Evolutionary conservation across 2,797 vertebrate genomes (phyloP).

Genomic region (Crenichthys baileyi): DNA sequence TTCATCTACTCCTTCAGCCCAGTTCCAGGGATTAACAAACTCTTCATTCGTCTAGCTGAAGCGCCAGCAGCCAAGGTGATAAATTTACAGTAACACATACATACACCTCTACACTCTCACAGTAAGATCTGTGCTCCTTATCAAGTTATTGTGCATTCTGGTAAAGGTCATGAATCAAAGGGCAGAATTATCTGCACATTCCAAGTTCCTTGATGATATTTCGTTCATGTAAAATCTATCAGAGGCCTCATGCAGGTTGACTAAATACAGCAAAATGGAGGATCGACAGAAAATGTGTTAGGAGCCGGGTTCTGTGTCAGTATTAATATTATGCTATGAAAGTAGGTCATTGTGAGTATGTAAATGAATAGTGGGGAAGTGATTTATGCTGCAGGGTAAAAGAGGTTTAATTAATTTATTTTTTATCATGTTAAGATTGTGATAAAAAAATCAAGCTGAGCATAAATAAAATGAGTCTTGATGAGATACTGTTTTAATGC

Average conservation of each 20-base stretch:
- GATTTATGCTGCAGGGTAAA: too few relatives aligned
- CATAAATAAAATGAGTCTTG: too few relatives aligned
- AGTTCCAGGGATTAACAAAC: conserved; percentile 88
- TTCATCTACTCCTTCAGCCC: conserved; percentile 99
- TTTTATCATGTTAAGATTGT: too few relatives aligned
- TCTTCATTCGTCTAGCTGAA: conserved; percentile 92
- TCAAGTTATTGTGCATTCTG: not conserved
- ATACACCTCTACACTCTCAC: not conserved
- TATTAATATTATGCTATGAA: too few relatives aligned
- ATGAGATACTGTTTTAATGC: too few relatives aligned
- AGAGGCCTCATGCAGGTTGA: not conserved
- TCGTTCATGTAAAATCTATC: not conserved
- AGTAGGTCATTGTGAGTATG: too few relatives aligned
- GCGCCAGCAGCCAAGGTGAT: conserved; percentile 92
- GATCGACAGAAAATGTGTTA: not conserved
- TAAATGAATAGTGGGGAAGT: too few relatives aligned
- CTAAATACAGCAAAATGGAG: not conserved
- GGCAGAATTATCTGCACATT: not conserved
- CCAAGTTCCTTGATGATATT: not conserved
- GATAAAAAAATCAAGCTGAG: too few relatives aligned
- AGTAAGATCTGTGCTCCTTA: not conserved
- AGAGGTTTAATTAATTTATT: too few relatives aligned
- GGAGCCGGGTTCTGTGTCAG: too few relatives aligned
- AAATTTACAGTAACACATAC: not conserved
- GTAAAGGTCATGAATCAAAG: not conserved